Percentiles rank a stretch among this genome's conserved stretches.
Conservation (phyloP, 2,888 invertebrate species). For the Hemithea aestivaria region DNA sequence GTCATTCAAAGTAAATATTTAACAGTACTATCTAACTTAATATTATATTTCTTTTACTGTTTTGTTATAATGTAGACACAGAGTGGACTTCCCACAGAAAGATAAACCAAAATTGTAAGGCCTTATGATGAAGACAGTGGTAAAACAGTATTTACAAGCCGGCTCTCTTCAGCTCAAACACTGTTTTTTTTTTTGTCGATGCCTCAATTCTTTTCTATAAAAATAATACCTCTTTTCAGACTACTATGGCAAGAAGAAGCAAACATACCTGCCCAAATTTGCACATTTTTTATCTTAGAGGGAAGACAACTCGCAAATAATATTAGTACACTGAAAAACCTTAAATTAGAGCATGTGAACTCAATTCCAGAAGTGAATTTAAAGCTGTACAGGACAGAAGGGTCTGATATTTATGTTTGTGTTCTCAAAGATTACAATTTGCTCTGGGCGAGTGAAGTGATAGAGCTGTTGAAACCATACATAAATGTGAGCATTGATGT, state of each 20-base stretch:
- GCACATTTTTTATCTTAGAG: slow-evolving; percentile 59
- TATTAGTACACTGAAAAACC: slow-evolving; percentile 36
- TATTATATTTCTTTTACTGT: no score
- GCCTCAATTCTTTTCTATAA: no score
- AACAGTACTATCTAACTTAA: no score
- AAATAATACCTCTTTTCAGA: slow-evolving; percentile 39
- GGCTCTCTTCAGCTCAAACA: no score
- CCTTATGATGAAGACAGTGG: no score
- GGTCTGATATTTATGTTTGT: slow-evolving; percentile 49
- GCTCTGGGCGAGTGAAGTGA: slow-evolving; percentile 57
- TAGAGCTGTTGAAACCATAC: slow-evolving; percentile 51
- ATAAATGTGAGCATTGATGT: slow-evolving; percentile 47
- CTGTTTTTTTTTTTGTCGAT: no score
- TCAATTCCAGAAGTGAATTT: slow-evolving; percentile 48
- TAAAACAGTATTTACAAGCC: no score
- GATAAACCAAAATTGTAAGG: no score
- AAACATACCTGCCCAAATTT: slow-evolving; percentile 37
- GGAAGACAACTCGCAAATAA: slow-evolving; percentile 59
- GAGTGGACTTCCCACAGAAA: no score
- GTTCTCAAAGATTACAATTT: slow-evolving; percentile 58
- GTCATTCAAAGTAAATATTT: slow-evolving; percentile 39
- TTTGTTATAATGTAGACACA: no score
- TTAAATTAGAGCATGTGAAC: slow-evolving; percentile 44
- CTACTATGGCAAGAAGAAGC: slow-evolving; percentile 44
- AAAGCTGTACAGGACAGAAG: slow-evolving; percentile 45